These are phyloP conservation scores for Amblyopsis rosae DNA, from an alignment of 2,113 vertebrate genomes.

Conservation along the genomic window DNA sequence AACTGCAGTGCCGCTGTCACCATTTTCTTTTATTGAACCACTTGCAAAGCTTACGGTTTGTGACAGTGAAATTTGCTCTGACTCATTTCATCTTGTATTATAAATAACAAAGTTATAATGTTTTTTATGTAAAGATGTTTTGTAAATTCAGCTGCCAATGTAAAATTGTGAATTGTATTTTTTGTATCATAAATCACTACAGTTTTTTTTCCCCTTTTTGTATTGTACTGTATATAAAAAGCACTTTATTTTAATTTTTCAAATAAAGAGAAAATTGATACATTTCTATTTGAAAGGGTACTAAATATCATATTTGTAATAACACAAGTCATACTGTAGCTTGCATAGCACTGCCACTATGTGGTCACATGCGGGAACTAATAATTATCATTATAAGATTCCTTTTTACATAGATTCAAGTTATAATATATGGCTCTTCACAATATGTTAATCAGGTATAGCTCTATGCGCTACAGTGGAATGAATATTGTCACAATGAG, in stretches of 20 bases:
- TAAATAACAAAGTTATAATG: slow-evolving; percentile 37
- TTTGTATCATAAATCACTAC: slow-evolving; percentile 77
- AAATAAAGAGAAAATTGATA: slow-evolving; percentile 76
- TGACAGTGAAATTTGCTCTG: slow-evolving; percentile 56
- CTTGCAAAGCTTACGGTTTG: slow-evolving; percentile 58
- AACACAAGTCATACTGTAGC: not conserved
- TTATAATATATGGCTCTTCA: not conserved
- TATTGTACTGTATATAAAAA: slow-evolving; percentile 79
- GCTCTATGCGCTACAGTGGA: not conserved
- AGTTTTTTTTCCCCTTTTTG: slow-evolving; percentile 63
- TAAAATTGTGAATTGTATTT: slow-evolving; percentile 78
- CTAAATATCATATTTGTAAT: slow-evolving; percentile 4
- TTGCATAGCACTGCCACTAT: not conserved
- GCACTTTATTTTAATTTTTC: slow-evolving; percentile 83
- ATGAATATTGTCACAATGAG: not conserved
- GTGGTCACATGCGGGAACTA: slow-evolving; percentile 1
- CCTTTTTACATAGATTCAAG: not conserved
- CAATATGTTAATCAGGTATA: not conserved
- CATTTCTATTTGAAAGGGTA: slow-evolving; percentile 35
- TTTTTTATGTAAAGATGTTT: slow-evolving; percentile 72
- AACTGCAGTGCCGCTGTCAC: slow-evolving; percentile 38
- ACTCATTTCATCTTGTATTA: slow-evolving; percentile 65
- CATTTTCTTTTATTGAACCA: slow-evolving; percentile 54
- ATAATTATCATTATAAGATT: not conserved
- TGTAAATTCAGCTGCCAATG: slow-evolving; percentile 80